Evolutionary conservation across 2,888 invertebrate genomes (phyloP), one percentile per base, ranked within the genome.

Genomic region (Minunthozetes semirufus): DNA sequence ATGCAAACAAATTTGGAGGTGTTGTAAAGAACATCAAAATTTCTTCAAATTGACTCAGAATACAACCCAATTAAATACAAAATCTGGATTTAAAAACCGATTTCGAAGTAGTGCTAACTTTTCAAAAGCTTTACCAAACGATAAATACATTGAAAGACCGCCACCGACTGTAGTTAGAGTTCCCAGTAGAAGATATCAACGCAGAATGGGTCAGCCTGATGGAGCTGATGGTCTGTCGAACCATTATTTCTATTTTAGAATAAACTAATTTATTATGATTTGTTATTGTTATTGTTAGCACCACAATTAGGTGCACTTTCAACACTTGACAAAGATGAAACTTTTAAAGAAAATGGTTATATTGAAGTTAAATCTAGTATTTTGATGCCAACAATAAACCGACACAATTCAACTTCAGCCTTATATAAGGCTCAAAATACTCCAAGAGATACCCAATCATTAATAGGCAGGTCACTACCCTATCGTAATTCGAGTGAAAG

Each of bases 1-100:
- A 19, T 95, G 95, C 83, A 93, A 95, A 81, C 95, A 96, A 85
- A 86, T 97, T 79, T 96, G 95, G 94, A 90, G 92, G 80, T 96
- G 96, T 84, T 94, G 94, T 83, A 89, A 94, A 73, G 96, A 96
- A 83, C 96, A 96, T 83, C 95, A 95, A 85, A 91, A 93, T 4
- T 84, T 84, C 80, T 84, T 84, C 80, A 82, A 83, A 83, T 83
- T 79, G 78, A 73, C 66, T 1, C 77, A 77, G 25, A 61, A 56
- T n/a, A 72, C 63, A 42, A 8, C 17, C 2, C 46, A 27, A 46
- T 1, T 29, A 1, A 22, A 66, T 17, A 17, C 27, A 46, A 73
- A 73, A 25, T 15, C 38, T 33, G 76, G 72, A 29, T 27, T 42
- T 11, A 53, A 82, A 74, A 83, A 82, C 42, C 84, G 83, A 76